Evolutionary conservation across 2,888 invertebrate genomes (phyloP).

Genomic region (Drosophila macrospina): DNA sequence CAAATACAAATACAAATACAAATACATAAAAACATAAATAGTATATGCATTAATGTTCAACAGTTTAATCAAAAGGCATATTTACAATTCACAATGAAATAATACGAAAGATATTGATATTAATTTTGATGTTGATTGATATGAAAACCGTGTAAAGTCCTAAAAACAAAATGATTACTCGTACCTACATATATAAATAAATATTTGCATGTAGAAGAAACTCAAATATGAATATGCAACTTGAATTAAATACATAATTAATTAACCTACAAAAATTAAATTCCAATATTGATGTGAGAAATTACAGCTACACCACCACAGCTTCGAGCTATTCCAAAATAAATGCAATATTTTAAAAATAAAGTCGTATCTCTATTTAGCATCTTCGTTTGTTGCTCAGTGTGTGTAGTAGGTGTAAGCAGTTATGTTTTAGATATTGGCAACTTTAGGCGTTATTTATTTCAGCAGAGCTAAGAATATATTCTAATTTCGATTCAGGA

Average conservation of each 20-base stretch:
- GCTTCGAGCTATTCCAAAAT: constrained; percentile 77
- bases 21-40: constrained; percentile 40
- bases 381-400: neutral
- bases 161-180: constrained; percentile 54
- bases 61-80: constrained; percentile 61
- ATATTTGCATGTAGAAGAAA: constrained; percentile 65
- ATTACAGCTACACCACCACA: constrained; percentile 70
- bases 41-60: constrained; percentile 65
- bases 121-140: constrained; percentile 66
- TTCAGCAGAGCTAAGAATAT: neutral
- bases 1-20: constrained; percentile 25
- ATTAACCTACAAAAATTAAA: constrained; percentile 38
- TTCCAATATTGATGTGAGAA: constrained; percentile 62
- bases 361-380: neutral
- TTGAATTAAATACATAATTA: constrained; percentile 65
- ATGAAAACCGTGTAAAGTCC: constrained; percentile 71
- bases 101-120: constrained; percentile 67
- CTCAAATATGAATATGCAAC: constrained; percentile 47
- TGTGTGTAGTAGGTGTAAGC: no score
- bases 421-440: no score
- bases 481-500: neutral
- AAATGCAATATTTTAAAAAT: constrained; percentile 79
- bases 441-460: neutral
- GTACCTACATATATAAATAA: constrained; percentile 60
- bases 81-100: constrained; percentile 37